A percentile compares a stretch with the other conserved stretches of the same genome.
phyloP scores from a whole-genome alignment of 1,140 invertebrate genomes.

The Leptopilina clavipes region DNA sequence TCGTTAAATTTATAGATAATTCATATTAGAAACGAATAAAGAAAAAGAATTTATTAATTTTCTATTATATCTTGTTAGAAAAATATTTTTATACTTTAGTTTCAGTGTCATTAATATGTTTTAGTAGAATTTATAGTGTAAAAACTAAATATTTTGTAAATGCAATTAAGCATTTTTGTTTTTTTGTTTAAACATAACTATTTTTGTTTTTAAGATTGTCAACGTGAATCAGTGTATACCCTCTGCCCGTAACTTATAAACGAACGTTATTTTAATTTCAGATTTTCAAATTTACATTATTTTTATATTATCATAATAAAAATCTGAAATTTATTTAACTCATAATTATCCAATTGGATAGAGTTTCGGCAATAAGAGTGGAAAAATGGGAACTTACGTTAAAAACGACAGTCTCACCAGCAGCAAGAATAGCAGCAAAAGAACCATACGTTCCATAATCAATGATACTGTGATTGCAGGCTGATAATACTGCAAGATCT shows the following conservation, averaged over 20 bases:
- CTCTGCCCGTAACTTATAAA: not conserved
- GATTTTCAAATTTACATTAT: too few relatives aligned
- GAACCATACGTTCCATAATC: conserved; percentile 83
- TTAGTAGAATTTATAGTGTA: not conserved
- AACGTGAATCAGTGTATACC: conserved; percentile 12
- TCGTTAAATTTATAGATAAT: not conserved
- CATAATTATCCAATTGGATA: conserved; percentile 77
- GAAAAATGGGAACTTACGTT: conserved; percentile 77
- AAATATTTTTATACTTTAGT: conserved; percentile 21
- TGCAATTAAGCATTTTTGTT: conserved; percentile 23
- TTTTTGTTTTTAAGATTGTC: conserved; percentile 33
- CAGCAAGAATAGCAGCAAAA: conserved; percentile 80
- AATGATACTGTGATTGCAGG: conserved; percentile 82
- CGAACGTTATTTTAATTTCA: too few relatives aligned
- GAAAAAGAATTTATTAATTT: not conserved
- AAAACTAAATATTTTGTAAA: conserved; percentile 37
- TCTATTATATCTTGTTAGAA: conserved; percentile 37
- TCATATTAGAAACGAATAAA: not conserved
- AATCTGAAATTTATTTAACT: conserved; percentile 56
- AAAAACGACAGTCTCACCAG: conserved; percentile 78
- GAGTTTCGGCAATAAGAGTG: conserved; percentile 74
- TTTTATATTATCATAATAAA: too few relatives aligned
- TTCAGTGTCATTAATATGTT: too few relatives aligned
- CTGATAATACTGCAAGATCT: conserved; percentile 80
- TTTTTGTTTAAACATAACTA: conserved; percentile 27